Conservation (phyloP, 1,140 invertebrate genomes). For the Magallana ariakensis region DNA sequence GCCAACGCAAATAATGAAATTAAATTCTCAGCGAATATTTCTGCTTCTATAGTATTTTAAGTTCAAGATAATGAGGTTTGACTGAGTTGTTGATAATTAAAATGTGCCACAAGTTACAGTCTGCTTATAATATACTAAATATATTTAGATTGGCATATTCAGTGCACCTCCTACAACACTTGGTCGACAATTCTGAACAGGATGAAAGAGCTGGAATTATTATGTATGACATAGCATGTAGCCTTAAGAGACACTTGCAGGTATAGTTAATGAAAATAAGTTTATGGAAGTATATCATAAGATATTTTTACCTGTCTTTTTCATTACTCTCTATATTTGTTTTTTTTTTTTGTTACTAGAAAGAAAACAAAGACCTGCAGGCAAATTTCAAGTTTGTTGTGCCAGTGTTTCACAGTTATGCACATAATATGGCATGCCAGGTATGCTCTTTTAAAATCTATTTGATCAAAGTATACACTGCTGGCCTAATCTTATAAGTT, state of each 20-base stretch:
- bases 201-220: conserved; percentile 4
- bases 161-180: conserved; percentile 14
- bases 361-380: conserved; percentile 4
- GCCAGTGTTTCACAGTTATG: conserved; percentile 10
- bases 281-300: not conserved
- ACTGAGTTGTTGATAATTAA: not conserved
- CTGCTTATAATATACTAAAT: not conserved
- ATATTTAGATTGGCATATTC: conserved; percentile 10
- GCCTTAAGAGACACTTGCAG: not conserved
- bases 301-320: not conserved
- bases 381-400: conserved; percentile 4
- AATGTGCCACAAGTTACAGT: not conserved
- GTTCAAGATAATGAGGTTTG: too few species aligned
- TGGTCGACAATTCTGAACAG: conserved; percentile 8
- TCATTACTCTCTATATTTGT: not conserved
- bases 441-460: not conserved
- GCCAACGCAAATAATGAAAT: too few species aligned
- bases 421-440: conserved; percentile 14
- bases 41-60: too few species aligned
- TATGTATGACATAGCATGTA: conserved; percentile 11
- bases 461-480: not conserved
- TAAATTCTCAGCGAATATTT: too few species aligned
- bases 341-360: not conserved
- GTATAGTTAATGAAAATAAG: not conserved
- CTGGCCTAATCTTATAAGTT: too few species aligned